Base-by-base conservation (phyloP, 2,888 invertebrate genomes). In the Chromoteleia sp. region DNA sequence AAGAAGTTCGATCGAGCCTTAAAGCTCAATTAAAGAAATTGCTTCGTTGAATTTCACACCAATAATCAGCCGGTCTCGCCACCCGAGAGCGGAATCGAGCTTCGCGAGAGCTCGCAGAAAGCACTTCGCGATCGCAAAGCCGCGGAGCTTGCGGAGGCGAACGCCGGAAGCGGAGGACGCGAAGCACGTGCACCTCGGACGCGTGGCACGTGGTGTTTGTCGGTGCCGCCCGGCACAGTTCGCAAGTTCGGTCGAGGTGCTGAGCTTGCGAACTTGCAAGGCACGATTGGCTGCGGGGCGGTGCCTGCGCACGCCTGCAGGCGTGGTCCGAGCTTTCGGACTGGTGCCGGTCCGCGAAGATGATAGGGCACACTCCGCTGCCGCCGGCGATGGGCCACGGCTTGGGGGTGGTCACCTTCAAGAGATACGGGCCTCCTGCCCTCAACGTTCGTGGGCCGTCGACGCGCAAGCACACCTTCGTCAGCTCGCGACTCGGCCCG, bases 141-240 rank as follows among this genome's bases (percentile, higher is more conserved):
- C 33, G 14, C 56, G 54, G 41, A 59, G 65, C 50, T 50, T 63
- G 43, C 58, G 59, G 29, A 25, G 30, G 52, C 52, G 52, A 52
- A 15, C 78, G 70, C 82, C 81, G 83, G 81, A 84, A 86, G 85
- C 88, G 84, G 86, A 25, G 25, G 25, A 25, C 84, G 84, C 85
- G 81, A 82, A 83, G 87, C 91, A 91, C 91, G 91, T 90, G 91
- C 89, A 88, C 86, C 87, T 87, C 89, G 89, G 86, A 85, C 90
- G 90, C 89, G 88, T 86, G 88, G 88, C 91, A 91, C 91, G 91
- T 90, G 91, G 91, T 89, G 91, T 89, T 91, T 90, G 89, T 85
- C 88, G 83, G 84, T 81, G 87, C 82, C 83, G 86, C 85, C 87
- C 86, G 87, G 87, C 85, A 86, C 86, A 84, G 84, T 86, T 84